phyloP scores from a whole-genome alignment of 2,113 vertebrate genomes.

The Eulacestoma nigropectus region DNA sequence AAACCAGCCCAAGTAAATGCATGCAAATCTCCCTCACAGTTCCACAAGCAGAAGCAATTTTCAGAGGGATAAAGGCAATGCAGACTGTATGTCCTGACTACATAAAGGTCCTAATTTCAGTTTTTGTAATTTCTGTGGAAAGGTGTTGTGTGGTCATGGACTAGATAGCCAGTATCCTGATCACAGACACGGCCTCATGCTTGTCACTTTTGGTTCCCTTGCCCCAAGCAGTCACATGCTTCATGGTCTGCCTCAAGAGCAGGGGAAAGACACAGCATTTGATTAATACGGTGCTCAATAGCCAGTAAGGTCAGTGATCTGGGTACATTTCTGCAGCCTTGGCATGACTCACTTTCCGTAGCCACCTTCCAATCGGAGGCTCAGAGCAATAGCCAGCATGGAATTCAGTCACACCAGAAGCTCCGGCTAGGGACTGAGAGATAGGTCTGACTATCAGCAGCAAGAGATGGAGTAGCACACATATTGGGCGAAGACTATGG shows the following conservation, averaged over 20 bases:
- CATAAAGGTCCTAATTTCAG: background rate
- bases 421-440: background rate
- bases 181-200: background rate
- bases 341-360: conserved; percentile 22
- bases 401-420: conserved; percentile 14
- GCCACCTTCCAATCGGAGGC: background rate
- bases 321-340: background rate
- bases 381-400: background rate
- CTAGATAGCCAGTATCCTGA: background rate
- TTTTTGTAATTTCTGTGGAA: background rate
- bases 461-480: background rate
- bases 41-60: background rate
- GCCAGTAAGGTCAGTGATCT: background rate
- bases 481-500: background rate
- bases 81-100: background rate
- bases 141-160: background rate
- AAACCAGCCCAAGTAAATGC: background rate
- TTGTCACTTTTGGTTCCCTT: background rate
- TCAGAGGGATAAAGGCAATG: background rate
- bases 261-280: background rate
- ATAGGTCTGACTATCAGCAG: background rate
- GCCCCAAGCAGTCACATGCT: background rate
- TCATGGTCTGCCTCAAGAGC: conserved; percentile 18
- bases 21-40: background rate
- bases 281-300: conserved; percentile 30